Evolutionary conservation across 2,888 invertebrate genomes (phyloP).

Genomic region (Isotomurus palustris): DNA sequence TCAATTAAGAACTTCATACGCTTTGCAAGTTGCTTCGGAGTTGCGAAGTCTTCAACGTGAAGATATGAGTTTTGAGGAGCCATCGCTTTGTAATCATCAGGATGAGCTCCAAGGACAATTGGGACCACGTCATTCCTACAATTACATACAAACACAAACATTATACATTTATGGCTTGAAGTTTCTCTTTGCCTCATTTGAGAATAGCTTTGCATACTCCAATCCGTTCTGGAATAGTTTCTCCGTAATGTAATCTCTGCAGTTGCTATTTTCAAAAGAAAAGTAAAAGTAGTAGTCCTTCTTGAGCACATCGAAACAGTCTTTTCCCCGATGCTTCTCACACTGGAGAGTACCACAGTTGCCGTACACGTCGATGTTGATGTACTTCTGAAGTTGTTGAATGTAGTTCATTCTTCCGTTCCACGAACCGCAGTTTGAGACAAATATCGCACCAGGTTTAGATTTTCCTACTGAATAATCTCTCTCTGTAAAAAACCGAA

Average conservation of each 20-base stretch:
- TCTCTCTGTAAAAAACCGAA: slow-evolving; percentile 13
- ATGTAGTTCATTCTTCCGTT: slow-evolving; percentile 72
- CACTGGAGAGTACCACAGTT: slow-evolving; percentile 81
- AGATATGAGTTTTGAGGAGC: slow-evolving; percentile 42
- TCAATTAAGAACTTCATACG: slow-evolving; percentile 55
- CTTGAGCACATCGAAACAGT: slow-evolving; percentile 37
- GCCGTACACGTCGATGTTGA: slow-evolving; percentile 86
- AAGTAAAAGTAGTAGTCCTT: slow-evolving; percentile 48
- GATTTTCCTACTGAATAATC: slow-evolving; percentile 37
- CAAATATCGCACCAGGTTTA: slow-evolving; percentile 41
- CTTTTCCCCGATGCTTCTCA: slow-evolving; percentile 51
- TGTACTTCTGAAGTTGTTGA: slow-evolving; percentile 74
- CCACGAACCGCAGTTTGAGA: slow-evolving; percentile 39
- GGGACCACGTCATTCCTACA: slow-evolving; percentile 41
- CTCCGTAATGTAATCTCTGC: slow-evolving; percentile 49
- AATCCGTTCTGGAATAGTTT: slow-evolving; percentile 48
- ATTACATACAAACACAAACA: not conserved
- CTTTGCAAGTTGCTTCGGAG: slow-evolving; percentile 50
- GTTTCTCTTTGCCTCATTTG: no score
- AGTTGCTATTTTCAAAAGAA: slow-evolving; percentile 49
- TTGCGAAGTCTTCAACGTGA: slow-evolving; percentile 37
- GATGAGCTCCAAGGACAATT: slow-evolving; percentile 41
- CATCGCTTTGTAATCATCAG: slow-evolving; percentile 40
- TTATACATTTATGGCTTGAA: not conserved
- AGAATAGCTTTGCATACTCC: no score